Percentiles rank a stretch among this genome's conserved stretches.
Evolutionary conservation across 2,888 invertebrate genomes (phyloP).

Genomic region (Aquatica leii): DNA sequence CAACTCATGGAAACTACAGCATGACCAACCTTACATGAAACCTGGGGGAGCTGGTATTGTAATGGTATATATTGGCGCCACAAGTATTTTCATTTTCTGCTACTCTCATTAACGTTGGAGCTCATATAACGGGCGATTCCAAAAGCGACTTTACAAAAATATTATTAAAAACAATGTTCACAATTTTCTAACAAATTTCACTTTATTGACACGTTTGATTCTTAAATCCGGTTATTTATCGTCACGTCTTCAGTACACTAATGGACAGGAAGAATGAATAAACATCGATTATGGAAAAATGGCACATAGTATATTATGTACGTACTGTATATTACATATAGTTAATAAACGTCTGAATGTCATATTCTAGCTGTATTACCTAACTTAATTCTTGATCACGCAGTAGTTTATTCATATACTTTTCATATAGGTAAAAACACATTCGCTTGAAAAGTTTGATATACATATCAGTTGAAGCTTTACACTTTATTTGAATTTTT

Average conservation of each 20-base stretch:
- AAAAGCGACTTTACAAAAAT: too few species aligned
- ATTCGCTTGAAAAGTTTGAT: slow-evolving; percentile 59
- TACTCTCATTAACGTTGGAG: too few species aligned
- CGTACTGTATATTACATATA: slow-evolving; percentile 64
- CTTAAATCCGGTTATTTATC: too few species aligned
- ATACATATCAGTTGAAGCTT: slow-evolving; percentile 57
- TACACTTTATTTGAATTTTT: slow-evolving; percentile 51
- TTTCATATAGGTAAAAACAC: slow-evolving; percentile 61
- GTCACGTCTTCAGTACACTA: not conserved
- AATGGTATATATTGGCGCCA: too few species aligned
- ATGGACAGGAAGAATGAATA: slow-evolving; percentile 7
- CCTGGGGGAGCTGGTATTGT: too few species aligned
- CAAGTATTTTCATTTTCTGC: too few species aligned
- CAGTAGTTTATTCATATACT: slow-evolving; percentile 60
- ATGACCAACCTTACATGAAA: too few species aligned
- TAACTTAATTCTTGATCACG: slow-evolving; percentile 61
- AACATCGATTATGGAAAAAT: slow-evolving; percentile 53
- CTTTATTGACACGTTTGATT: too few species aligned
- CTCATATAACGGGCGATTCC: too few species aligned
- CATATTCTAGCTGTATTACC: slow-evolving; percentile 60
- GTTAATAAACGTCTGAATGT: slow-evolving; percentile 61
- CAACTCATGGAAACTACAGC: too few species aligned
- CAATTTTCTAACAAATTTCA: too few species aligned
- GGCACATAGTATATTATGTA: slow-evolving; percentile 64
- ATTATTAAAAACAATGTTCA: too few species aligned